Evolutionary conservation across 2,797 vertebrate species (phyloP), one percentile per base, ranked within the genome.

Genomic region (Cryptoblepharus egeriae): DNA sequence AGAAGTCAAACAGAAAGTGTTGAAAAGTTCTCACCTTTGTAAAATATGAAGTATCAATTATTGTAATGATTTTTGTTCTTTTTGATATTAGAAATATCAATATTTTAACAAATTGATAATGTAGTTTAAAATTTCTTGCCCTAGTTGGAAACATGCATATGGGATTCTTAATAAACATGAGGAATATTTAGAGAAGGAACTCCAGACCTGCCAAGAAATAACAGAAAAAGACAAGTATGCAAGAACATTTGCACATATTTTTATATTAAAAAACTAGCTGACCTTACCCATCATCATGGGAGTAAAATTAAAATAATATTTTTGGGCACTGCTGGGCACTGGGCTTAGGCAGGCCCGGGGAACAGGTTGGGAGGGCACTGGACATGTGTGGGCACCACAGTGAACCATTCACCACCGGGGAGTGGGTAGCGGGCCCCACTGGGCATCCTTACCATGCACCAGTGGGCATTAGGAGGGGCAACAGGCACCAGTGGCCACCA

Each of bases 161-260:
- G 82, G 79, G 84, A 80, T 96, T 89, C 93, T 96, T 82, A 90
- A 68, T 90, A 94, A 94, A 61, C 95, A 97, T 86, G 95, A 95
- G 94, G 88, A 94, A 70, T 94, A 93, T 85, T 86, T 96, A 86
- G 89, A 94, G 85, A 92, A 88, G 8, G 93, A 95, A 77, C 77
- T 95, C 39, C 78, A 90, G 85, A 16, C 73, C 90, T 87, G 84
- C 80, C 88, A 91, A 89, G 93, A 95, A 91, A 63, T 82, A 83
- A 69, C 80, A 92, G 95, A 96, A 93, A 95, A 93, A 84, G 95
- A 96, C 89, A 96, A 93, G 96, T 97, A 96, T 32, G 85, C 68
- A 0, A 86, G 70, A 57, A 84, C 13, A 20, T 0, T 0, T 57
- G 67, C 71, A 55, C 77, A 45, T 85, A 22, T 86, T 90, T 88